These are phyloP conservation scores for Xestia rhomboidea DNA, from an alignment of 2,888 invertebrate genomes.

Conservation along the genomic window DNA sequence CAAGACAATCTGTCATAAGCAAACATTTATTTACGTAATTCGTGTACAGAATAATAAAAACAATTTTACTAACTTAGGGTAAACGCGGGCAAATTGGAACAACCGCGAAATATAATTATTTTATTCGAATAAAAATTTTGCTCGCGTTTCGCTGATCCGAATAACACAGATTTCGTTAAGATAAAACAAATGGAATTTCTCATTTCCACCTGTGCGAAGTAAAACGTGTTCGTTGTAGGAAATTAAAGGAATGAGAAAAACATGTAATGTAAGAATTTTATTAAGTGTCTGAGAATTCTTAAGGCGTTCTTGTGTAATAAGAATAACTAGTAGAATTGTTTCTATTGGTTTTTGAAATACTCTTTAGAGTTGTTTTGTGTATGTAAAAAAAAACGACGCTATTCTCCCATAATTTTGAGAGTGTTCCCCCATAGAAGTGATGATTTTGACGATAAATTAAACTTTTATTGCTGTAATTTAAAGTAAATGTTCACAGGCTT, in stretches of 20 bases:
- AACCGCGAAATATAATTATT: conserved; percentile 44
- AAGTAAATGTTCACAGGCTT: neutral
- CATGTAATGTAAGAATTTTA: conserved; percentile 25
- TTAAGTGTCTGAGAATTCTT: conserved; percentile 3
- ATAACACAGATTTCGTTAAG: conserved; percentile 64
- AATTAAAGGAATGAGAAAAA: conserved; percentile 36
- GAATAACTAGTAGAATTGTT: neutral
- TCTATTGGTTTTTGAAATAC: neutral
- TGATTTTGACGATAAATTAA: neutral
- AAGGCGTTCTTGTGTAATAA: neutral
- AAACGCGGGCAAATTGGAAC: conserved; percentile 31
- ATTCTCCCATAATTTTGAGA: neutral
- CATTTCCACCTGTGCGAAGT: conserved; percentile 55
- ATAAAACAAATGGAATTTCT: conserved; percentile 62
- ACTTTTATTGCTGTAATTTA: neutral
- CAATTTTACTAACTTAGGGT: conserved; percentile 38
- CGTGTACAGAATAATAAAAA: conserved; percentile 41
- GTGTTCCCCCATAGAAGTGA: neutral
- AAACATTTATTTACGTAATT: conserved; percentile 18
- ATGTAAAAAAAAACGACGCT: neutral
- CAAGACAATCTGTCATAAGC: conserved; percentile 21
- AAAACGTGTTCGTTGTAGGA: conserved; percentile 37
- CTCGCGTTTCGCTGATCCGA: conserved; percentile 55
- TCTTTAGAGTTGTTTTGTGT: neutral
- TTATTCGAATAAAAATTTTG: conserved; percentile 50